Evolutionary conservation across 1,140 invertebrate genomes (phyloP).

Genomic region (Battus philenor): DNA sequence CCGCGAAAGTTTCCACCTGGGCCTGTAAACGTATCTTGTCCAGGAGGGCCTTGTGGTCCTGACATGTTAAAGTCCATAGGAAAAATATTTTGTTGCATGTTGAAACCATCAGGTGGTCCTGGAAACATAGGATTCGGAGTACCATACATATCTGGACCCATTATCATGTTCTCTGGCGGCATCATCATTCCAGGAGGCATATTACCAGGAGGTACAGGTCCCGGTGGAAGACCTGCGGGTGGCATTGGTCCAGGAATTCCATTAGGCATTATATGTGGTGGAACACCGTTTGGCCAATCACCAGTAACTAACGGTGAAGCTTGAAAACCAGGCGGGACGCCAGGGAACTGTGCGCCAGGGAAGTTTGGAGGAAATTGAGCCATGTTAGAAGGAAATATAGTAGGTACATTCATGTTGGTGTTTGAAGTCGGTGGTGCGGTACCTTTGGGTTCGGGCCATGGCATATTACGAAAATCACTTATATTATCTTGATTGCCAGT

Average conservation of each 20-base stretch:
- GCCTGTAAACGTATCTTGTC: slow-evolving; percentile 59
- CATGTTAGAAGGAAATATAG: slow-evolving; percentile 72
- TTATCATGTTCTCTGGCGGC: slow-evolving; percentile 65
- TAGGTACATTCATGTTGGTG: slow-evolving; percentile 46
- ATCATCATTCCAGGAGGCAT: slow-evolving; percentile 58
- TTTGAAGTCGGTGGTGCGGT: slow-evolving; percentile 59
- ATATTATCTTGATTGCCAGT: slow-evolving; percentile 87
- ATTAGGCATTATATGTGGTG: slow-evolving; percentile 50
- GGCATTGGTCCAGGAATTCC: slow-evolving; percentile 44
- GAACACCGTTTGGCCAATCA: slow-evolving; percentile 57
- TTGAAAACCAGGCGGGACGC: slow-evolving; percentile 51
- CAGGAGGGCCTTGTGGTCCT: slow-evolving; percentile 50
- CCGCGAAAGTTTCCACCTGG: slow-evolving; percentile 70
- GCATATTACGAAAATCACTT: slow-evolving; percentile 83
- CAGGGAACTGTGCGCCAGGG: slow-evolving; percentile 55
- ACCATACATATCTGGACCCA: slow-evolving; percentile 76
- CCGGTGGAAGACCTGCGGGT: slow-evolving; percentile 41
- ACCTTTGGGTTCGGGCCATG: slow-evolving; percentile 89
- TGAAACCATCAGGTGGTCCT: slow-evolving; percentile 53
- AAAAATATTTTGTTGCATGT: slow-evolving; percentile 66
- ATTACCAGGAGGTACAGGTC: slow-evolving; percentile 43
- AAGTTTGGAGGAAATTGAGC: slow-evolving; percentile 67
- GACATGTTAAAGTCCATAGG: slow-evolving; percentile 61
- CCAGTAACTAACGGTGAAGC: slow-evolving; percentile 51
- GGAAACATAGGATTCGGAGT: slow-evolving; percentile 62